Evolutionary conservation across 92 coral and sea anemone genomes (phyloP).

Genomic region (Chrysogorgia sp.): DNA sequence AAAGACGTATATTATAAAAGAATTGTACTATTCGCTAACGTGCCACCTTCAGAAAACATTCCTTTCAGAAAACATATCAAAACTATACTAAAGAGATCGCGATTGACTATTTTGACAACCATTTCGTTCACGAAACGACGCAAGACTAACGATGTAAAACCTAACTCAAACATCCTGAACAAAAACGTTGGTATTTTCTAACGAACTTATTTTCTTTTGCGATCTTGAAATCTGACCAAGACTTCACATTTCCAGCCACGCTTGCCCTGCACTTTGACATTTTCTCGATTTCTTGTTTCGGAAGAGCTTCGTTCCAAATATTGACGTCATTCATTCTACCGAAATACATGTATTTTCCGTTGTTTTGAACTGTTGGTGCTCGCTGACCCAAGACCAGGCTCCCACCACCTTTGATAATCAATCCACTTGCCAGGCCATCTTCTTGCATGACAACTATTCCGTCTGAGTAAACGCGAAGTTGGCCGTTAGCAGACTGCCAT

Average conservation of each 20-base stretch:
- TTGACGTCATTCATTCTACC: slow-evolving; percentile 24
- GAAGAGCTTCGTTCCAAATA: slow-evolving; percentile 5
- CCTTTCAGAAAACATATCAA: too few species aligned
- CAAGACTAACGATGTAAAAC: too few species aligned
- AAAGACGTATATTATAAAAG: too few species aligned
- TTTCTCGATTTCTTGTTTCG: background rate
- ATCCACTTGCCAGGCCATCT: background rate
- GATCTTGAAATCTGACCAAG: slow-evolving; percentile 29
- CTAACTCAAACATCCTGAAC: too few species aligned
- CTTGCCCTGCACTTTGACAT: slow-evolving; percentile 23
- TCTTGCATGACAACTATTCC: background rate
- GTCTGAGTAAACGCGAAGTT: background rate
- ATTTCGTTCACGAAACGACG: too few species aligned
- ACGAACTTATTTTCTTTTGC: too few species aligned
- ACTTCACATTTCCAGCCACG: slow-evolving; percentile 34
- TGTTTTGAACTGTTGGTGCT: background rate
- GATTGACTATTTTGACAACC: too few species aligned
- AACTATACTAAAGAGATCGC: too few species aligned
- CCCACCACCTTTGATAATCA: background rate
- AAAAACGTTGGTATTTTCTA: too few species aligned
- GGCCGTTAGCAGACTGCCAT: slow-evolving; percentile 19
- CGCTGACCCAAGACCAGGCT: slow-evolving; percentile 9
- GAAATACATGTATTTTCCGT: background rate
- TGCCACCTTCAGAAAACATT: too few species aligned
- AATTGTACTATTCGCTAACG: too few species aligned